A percentile compares a stretch with the other conserved stretches of the same genome.
phyloP scores from a whole-genome alignment of 2,113 vertebrate species.

The Microtus oregoni region DNA sequence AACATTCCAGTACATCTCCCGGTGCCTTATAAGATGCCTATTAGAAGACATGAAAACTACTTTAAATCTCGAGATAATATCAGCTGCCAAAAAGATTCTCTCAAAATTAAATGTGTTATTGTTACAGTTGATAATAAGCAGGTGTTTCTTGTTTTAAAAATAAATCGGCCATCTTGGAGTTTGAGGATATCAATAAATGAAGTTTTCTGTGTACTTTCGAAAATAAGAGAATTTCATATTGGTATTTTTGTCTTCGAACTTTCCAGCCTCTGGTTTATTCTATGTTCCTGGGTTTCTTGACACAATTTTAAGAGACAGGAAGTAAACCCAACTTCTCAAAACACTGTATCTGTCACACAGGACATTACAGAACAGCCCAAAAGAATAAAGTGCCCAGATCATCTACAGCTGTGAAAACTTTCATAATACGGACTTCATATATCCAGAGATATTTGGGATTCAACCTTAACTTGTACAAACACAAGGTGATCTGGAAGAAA shows the following conservation, averaged over 20 bases:
- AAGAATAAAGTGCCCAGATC: slow-evolving; percentile 29
- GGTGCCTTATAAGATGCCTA: slow-evolving; percentile 54
- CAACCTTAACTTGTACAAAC: slow-evolving; percentile 48
- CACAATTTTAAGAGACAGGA: neutral
- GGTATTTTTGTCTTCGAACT: neutral
- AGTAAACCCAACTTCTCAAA: neutral
- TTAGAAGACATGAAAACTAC: slow-evolving; percentile 70
- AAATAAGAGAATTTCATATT: slow-evolving; percentile 1
- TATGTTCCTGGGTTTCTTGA: neutral
- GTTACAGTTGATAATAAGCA: slow-evolving; percentile 70
- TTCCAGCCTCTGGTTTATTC: neutral
- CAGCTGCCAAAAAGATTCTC: slow-evolving; percentile 57
- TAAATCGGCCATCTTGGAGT: slow-evolving; percentile 57
- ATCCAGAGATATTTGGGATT: slow-evolving; percentile 45
- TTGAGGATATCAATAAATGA: slow-evolving; percentile 48
- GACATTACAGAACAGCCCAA: neutral
- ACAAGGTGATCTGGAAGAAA: slow-evolving; percentile 56
- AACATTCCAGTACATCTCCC: slow-evolving; percentile 48
- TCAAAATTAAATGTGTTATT: slow-evolving; percentile 70
- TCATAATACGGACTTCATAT: neutral
- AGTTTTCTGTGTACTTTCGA: slow-evolving; percentile 35
- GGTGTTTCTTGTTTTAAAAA: slow-evolving; percentile 77
- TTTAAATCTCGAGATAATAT: slow-evolving; percentile 70
- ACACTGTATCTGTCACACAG: neutral
- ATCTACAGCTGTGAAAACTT: slow-evolving; percentile 70